Evolutionary conservation across 2,888 invertebrate species (phyloP), one percentile per base, ranked within the genome.

Genomic region (Cynaeus angustus): DNA sequence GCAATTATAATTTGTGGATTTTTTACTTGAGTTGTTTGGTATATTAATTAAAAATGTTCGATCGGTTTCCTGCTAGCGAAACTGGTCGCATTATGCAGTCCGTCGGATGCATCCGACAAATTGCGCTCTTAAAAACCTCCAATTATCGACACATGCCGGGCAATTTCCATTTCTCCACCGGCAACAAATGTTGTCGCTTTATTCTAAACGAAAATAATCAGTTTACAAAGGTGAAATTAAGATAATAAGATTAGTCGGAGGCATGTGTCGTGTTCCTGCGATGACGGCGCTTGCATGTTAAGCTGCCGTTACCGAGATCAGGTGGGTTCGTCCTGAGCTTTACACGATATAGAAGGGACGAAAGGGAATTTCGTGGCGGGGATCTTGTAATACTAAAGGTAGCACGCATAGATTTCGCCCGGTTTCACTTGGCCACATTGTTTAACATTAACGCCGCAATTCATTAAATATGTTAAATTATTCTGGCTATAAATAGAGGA

Each of bases 271-370:
- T 75, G 75, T 78, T 77, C 77, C 75, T 73, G 75, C 75, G 77
- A 78, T 79, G 81, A 81, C 81, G 79, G 73, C 76, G 76, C 74
- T 82, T 75, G 82, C 81, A 81, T 82, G 82, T 81, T 79, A 75
- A 78, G 78, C 76, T 77, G 80, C 80, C 80, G 81, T 82, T 82
- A 80, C 73, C 73, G 70, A 77, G 78, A 80, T 81, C 80, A 81
- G 81, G 82, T 81, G 80, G 82, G 81, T 75, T 77, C 77, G 78
- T 77, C 78, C 78, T 77, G 74, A 79, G 80, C 79, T 79, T 80
- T 79, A 77, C 68, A 70, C 69, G 69, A 65, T 58, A 65, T 8
- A 21, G 21, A 21, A 53, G 70, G 74, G 74, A 72, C 52, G 67
- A 48, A 66, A 69, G 66, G 71, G 72, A 70, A 69, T 66, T 72